phyloP scores from a whole-genome alignment of 2,113 vertebrate genomes.

The Dryoscopus gambensis region DNA sequence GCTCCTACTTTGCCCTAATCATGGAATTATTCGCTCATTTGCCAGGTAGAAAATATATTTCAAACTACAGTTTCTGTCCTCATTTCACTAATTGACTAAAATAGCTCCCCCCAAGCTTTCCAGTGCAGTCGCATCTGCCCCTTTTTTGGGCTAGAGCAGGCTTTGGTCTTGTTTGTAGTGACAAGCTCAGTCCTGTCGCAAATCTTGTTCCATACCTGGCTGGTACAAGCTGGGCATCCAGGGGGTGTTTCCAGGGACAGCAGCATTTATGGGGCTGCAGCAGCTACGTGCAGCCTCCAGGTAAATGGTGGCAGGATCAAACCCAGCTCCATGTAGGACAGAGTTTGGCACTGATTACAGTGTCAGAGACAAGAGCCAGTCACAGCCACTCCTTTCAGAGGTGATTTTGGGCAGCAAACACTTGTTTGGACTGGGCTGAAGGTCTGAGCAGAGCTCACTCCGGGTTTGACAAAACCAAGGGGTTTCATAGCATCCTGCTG shows the following conservation, averaged over 20 bases:
- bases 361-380: not conserved
- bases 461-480: not conserved
- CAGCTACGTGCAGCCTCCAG: not conserved
- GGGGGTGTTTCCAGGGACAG: not conserved
- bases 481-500: not conserved
- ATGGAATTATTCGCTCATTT: not conserved
- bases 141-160: not conserved
- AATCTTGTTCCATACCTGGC: not conserved
- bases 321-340: not conserved
- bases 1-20: not conserved
- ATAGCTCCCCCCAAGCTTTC: not conserved
- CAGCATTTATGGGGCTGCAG: fast-evolving
- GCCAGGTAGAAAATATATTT: not conserved
- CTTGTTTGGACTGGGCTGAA: not conserved
- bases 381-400: not conserved
- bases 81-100: not conserved
- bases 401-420: fast-evolving
- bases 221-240: not conserved
- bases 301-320: not conserved
- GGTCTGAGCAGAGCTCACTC: not conserved
- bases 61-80: not conserved
- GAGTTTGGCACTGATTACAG: not conserved
- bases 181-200: not conserved
- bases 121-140: not conserved
- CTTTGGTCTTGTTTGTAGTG: not conserved